Evolutionary conservation across 23 tunicate species (phyloP), one percentile per base, ranked within the genome.

Genomic region (Trididemnum clinides): DNA sequence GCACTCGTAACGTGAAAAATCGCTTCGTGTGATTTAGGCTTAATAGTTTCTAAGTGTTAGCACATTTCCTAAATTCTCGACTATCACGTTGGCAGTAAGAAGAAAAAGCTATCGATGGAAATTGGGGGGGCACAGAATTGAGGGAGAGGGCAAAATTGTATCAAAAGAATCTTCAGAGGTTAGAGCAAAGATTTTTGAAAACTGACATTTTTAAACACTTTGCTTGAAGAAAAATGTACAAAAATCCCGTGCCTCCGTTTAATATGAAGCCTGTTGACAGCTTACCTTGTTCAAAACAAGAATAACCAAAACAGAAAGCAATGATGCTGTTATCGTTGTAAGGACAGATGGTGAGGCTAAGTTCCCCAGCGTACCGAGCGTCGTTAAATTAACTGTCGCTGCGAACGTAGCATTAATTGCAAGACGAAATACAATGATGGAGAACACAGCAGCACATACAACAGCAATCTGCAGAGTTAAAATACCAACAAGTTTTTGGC

Each of bases 301-400:
- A 39, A 97, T 97, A 72, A 97, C 73, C 31, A 97, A 28, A 15
- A 97, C 71, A 20, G 99, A 97, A 7, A 97, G 66, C 21, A 81
- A 33, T n/a, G 99, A 97, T n/a, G 95, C 99, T 21, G 99, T 97
- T 33, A 88, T 86, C 0, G 99, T 89, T 34, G 97, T 92, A 25
- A 97, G 85, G 86, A 88, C 74, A 1, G 97, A 91, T 18, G 99
- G 99, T 2, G 99, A 94, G 1, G 97, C 97, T 39, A 86, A 82
- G 26, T 77, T 77, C 0, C 91, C 90, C 26, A 92, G 37, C 29
- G 86, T 36, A 10, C 87, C 89, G 25, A 88, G 64, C 28, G 86
- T 33, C 19, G 84, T 49, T 3, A 81, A 63, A 51, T 88, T 87
- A 26, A 93, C 72, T 49, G 90, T 39, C 1, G 76, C 81, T 49